Evolutionary conservation across 2,797 vertebrate species (phyloP), one percentile per base, ranked within the genome.

Genomic region (Zalophus californianus): DNA sequence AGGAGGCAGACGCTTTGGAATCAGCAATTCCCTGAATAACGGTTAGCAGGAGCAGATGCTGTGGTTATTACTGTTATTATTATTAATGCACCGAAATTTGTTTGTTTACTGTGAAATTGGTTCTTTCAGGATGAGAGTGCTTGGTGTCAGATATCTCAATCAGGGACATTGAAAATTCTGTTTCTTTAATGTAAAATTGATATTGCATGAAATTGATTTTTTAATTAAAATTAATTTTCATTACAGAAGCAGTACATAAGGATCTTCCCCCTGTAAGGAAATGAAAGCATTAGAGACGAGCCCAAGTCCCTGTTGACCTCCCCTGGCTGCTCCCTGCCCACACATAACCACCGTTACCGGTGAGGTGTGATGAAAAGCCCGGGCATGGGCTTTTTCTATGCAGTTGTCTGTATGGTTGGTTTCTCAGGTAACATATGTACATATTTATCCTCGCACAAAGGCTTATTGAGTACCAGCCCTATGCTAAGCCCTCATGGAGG

Each of bases 191-290:
- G 84, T 80, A 84, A 94, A 96, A 84, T 83, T 0, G 0, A 90
- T 94, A 96, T 18, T 89, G 83, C 91, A 80, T 92, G 83, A 94
- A 96, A 97, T 77, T 84, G 82, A 91, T 52, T 97, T 94, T 85
- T 89, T 87, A 95, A 97, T 97, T 97, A 97, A 96, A 91, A 97
- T 97, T 93, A 84, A 75, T 86, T 93, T 94, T 91, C 13, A 75
- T 83, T 58, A 70, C 16, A 54, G n/a, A 38, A 94, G 15, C 23
- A n/a, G 38, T 15, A 50, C 16, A 14, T n/a, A 90, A n/a, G 9
- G 62, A 20, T 54, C 44, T 70, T 85, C 14, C 48, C 25, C 16
- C 21, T 82, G 38, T 44, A 86, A 93, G 91, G 83, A 96, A 89
- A 41, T 50, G 35, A 56, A 62, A 90, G 90, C 91, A 18, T 27